These are phyloP conservation scores for Ceratina japonica DNA, from an alignment of 1,140 invertebrate genomes.

Conservation along the genomic window DNA sequence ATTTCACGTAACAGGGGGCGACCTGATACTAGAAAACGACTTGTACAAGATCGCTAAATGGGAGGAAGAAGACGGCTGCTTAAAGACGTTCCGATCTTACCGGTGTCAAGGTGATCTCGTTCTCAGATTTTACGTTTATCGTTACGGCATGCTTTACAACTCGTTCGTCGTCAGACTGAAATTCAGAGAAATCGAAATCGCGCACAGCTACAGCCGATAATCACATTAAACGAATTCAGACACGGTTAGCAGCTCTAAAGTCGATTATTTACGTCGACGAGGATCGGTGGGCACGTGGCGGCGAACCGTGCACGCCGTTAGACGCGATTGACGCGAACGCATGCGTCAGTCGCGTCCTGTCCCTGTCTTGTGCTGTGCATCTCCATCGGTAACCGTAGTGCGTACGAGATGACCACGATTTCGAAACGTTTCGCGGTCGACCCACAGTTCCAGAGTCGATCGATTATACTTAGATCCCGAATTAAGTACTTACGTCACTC, in stretches of 20 bases:
- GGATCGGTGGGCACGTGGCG: too few relatives aligned
- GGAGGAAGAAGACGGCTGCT: background rate
- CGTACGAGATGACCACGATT: background rate
- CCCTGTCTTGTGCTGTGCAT: too few relatives aligned
- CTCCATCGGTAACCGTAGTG: too few relatives aligned
- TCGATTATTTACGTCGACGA: too few relatives aligned
- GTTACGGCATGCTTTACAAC: constrained; percentile 54
- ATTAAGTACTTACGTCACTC: constrained; percentile 53
- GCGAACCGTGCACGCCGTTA: too few relatives aligned
- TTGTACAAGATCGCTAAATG: constrained; percentile 17
- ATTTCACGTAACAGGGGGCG: constrained; percentile 61
- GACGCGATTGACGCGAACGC: too few relatives aligned
- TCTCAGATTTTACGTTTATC: constrained; percentile 53
- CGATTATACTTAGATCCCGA: too few relatives aligned
- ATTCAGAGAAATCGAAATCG: constrained; percentile 17
- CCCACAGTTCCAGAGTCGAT: too few relatives aligned
- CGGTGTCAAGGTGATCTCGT: constrained; percentile 64
- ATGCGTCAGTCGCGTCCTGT: too few relatives aligned
- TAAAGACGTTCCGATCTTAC: constrained; percentile 42
- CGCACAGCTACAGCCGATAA: too few relatives aligned
- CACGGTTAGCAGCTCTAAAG: too few relatives aligned
- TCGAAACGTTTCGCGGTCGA: background rate
- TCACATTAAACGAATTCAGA: too few relatives aligned
- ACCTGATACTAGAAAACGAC: constrained; percentile 56
- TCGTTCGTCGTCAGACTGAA: constrained; percentile 42